These are phyloP conservation scores for Limonius californicus DNA, from an alignment of 1,140 invertebrate genomes.

Conservation along the genomic window DNA sequence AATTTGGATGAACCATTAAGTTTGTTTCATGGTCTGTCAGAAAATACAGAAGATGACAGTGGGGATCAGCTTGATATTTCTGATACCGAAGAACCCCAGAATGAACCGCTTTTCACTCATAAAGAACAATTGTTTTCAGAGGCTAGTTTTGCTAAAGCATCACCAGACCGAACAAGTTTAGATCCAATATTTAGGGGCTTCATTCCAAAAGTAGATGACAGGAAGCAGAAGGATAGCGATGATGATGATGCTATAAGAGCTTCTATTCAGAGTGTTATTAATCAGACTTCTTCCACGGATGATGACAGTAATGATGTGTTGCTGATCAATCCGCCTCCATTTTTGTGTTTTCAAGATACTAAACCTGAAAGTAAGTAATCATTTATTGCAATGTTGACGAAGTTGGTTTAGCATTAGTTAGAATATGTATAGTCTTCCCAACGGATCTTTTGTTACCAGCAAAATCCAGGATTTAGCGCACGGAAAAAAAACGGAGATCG, in stretches of 20 bases:
- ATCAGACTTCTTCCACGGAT: conserved; percentile 45
- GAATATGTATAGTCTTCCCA: no score
- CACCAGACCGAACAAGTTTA: conserved; percentile 45
- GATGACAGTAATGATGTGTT: conserved; percentile 46
- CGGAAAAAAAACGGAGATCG: no score
- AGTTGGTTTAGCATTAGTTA: no score
- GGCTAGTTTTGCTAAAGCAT: conserved; percentile 46
- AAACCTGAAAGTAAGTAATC: conserved; percentile 29
- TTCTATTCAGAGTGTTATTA: conserved; percentile 49
- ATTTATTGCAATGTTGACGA: no score
- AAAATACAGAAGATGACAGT: conserved; percentile 52
- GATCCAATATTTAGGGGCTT: conserved; percentile 37
- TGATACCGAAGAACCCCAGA: conserved; percentile 56
- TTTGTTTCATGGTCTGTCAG: conserved; percentile 42
- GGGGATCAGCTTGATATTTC: conserved; percentile 54
- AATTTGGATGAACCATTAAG: conserved; percentile 33
- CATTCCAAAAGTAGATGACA: conserved; percentile 38
- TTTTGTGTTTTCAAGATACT: conserved; percentile 29
- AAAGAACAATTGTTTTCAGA: conserved; percentile 55
- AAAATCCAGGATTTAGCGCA: no score
- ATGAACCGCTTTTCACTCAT: conserved; percentile 55
- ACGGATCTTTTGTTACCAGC: no score
- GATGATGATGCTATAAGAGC: conserved; percentile 55
- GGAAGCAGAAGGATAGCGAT: conserved; percentile 53
- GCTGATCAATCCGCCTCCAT: conserved; percentile 30